A percentile compares a stretch with the other conserved stretches of the same genome.
Evolutionary conservation across 2,888 invertebrate species (phyloP).

Genomic region (Scaptomyza reducta): DNA sequence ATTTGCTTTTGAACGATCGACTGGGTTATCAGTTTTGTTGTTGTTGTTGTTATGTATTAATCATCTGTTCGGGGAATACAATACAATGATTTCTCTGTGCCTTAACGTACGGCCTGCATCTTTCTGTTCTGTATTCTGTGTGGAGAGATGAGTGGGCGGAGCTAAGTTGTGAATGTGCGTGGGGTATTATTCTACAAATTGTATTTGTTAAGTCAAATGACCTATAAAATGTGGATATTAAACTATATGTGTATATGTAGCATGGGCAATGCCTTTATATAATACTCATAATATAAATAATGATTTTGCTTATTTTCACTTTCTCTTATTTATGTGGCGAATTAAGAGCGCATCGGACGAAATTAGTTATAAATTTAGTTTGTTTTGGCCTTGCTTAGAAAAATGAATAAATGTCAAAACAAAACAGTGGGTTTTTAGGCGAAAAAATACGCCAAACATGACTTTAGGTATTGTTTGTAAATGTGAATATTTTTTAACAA

Average conservation of each 20-base stretch:
- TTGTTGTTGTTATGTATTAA: slow-evolving; percentile 45
- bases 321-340: slow-evolving; percentile 19
- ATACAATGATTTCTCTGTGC: slow-evolving; percentile 33
- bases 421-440: slow-evolving; percentile 19
- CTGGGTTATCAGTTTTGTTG: slow-evolving; percentile 7
- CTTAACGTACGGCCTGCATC: slow-evolving; percentile 9
- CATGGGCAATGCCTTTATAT: slow-evolving; percentile 29
- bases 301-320: slow-evolving; percentile 15
- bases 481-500: slow-evolving; percentile 40
- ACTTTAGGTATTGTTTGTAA: slow-evolving; percentile 44
- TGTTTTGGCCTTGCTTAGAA: slow-evolving; percentile 60
- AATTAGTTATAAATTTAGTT: slow-evolving; percentile 40
- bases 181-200: slow-evolving; percentile 1
- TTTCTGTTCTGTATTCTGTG: slow-evolving; percentile 4
- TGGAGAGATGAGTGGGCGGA: slow-evolving; percentile 29
- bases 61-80: slow-evolving; percentile 44
- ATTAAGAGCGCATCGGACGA: slow-evolving; percentile 26
- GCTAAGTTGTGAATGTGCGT: slow-evolving; percentile 1
- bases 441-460: slow-evolving; percentile 13
- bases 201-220: slow-evolving; percentile 5
- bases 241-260: background rate
- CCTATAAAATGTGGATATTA: background rate
- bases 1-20: background rate
- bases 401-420: slow-evolving; percentile 23
- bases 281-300: slow-evolving; percentile 17